Base-by-base conservation (phyloP, 2,888 invertebrate genomes). In the Neoascia interrupta region DNA sequence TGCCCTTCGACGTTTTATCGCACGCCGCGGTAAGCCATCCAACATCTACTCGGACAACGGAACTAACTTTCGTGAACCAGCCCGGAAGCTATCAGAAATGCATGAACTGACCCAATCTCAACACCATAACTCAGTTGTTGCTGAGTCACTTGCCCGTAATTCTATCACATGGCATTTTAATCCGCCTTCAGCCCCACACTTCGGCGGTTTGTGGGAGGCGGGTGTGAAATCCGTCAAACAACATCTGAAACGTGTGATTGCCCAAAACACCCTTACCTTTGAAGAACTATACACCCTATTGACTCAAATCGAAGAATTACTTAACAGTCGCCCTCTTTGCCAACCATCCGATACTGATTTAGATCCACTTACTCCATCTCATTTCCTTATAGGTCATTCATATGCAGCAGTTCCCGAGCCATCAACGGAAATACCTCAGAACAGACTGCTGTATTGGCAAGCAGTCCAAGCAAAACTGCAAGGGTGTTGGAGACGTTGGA, bases 41-140 rank as follows among this genome's bases (percentile, higher is more conserved):
- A n/a, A n/a, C n/a, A n/a, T n/a, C n/a, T n/a, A 73, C 26, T 51
- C 49, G 1, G 64, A 56, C 37, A 58, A 64, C 15, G 73, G 41
- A 2, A 64, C 63, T 10, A 73, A 49, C 3, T 73, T 56, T 45
- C 60, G 49, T 26, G 66, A 64, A 6, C 15, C 8, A 18, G 51
- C 56, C 16, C 31, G 51, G 6, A 26, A 26, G 8, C 5, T 26
- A 5, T 26, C 26, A 8, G 26, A 26, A 26, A 26, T 5, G 26
- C 31, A 31, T 31, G 8, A 31, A 6, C 31, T 31, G 3, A n/a
- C n/a, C 8, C 8, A 2, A 6, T 31, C 31, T 2, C 8, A 3
- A 5, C 3, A 31, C 8, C 8, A 5, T 31, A 31, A 31, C 8
- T 31, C n/a, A n/a, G n/a, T n/a, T n/a, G n/a, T n/a, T n/a, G n/a